A percentile compares a stretch with the other conserved stretches of the same genome.
These are phyloP conservation scores for Seriola dumerili DNA, from an alignment of 2,113 vertebrate genomes.

Conservation along the genomic window DNA sequence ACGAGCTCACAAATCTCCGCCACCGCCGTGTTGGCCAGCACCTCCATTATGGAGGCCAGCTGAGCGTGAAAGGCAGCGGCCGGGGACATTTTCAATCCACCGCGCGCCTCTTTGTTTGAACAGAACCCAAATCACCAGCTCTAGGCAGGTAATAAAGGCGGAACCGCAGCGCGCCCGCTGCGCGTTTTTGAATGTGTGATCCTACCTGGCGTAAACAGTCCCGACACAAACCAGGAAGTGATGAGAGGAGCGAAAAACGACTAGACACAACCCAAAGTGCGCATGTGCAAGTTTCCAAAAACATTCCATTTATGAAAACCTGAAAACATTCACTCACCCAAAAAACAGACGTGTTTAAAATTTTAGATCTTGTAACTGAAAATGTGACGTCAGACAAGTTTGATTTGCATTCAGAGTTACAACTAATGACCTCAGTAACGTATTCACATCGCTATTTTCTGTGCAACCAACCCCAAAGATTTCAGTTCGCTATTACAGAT, in stretches of 20 bases:
- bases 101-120: not conserved
- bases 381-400: too few relatives aligned
- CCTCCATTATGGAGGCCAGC: constrained; percentile 80
- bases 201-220: constrained; percentile 8
- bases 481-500: too few relatives aligned
- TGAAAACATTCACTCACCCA: not conserved
- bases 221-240: constrained; percentile 54
- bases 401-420: too few relatives aligned
- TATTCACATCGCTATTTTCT: too few relatives aligned
- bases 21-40: constrained; percentile 76
- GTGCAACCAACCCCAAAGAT: too few relatives aligned
- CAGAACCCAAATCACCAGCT: accelerated
- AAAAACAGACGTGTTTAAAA: too few relatives aligned
- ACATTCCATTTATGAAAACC: not conserved
- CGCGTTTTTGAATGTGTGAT: not conserved
- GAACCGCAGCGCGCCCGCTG: not conserved
- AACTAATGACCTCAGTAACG: too few relatives aligned
- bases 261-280: accelerated
- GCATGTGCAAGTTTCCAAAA: constrained; percentile 35
- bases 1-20: constrained; percentile 80
- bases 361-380: too few relatives aligned
- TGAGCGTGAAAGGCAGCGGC: constrained; percentile 72
- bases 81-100: constrained; percentile 57
- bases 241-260: not conserved
- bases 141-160: not conserved